These are phyloP conservation scores for Lymantria monacha DNA, from an alignment of 2,888 invertebrate genomes.

Conservation along the genomic window DNA sequence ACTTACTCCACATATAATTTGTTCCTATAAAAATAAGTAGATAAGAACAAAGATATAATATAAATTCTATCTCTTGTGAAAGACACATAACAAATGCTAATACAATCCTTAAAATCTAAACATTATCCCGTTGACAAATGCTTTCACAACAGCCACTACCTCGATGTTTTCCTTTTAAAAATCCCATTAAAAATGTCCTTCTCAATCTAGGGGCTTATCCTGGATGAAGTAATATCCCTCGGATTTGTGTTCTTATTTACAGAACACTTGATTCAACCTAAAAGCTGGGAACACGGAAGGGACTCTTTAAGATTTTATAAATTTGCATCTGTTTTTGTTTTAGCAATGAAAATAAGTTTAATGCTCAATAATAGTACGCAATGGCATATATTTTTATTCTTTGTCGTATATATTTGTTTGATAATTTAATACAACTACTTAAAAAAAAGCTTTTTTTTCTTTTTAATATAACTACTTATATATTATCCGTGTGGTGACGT, in stretches of 20 bases:
- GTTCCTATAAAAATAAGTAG: no score
- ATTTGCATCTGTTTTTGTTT: background rate
- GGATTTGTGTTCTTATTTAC: slow-evolving; percentile 6
- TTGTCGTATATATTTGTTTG: background rate
- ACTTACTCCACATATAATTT: no score
- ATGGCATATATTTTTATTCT: background rate
- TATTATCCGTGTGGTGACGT: no score
- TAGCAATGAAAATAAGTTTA: background rate
- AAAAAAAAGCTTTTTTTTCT: no score
- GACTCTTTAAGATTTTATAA: background rate
- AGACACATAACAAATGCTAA: background rate
- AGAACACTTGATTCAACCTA: slow-evolving; percentile 1
- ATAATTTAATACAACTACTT: no score
- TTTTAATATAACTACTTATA: no score
- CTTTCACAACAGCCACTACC: slow-evolving; percentile 1
- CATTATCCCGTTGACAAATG: slow-evolving; percentile 1
- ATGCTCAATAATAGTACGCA: background rate
- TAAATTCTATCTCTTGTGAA: no score
- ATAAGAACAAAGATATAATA: no score
- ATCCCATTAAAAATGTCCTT: slow-evolving; percentile 8
- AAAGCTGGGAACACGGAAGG: background rate
- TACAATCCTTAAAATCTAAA: background rate
- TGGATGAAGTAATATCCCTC: slow-evolving; percentile 5
- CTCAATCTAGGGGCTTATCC: slow-evolving; percentile 8
- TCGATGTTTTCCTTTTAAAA: slow-evolving; percentile 7